Evolutionary conservation across 2,113 vertebrate genomes (phyloP).

Genomic region (Lepus europaeus): DNA sequence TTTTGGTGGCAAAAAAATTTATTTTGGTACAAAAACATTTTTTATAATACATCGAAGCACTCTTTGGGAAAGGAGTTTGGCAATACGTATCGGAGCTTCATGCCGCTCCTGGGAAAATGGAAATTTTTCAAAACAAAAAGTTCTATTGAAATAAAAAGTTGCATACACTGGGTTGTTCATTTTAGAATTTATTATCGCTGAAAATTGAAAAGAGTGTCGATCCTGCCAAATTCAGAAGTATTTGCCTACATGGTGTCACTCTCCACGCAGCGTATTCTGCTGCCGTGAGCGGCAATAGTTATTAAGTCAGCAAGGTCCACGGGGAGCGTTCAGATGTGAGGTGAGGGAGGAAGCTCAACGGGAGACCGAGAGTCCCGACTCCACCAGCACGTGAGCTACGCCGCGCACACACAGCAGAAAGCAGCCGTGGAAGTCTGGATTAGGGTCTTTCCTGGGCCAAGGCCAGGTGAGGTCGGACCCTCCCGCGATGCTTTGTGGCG

Average conservation of each 20-base stretch:
- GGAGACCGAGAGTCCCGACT: too few relatives aligned
- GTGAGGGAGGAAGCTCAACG: background rate
- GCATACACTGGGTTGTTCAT: background rate
- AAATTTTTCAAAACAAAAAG: background rate
- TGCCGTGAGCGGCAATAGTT: background rate
- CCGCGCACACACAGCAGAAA: background rate
- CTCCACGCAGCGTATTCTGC: background rate
- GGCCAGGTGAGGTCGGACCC: rapidly evolving
- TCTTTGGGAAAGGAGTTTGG: background rate
- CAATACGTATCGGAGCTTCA: background rate
- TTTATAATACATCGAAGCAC: background rate
- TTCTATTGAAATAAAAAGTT: background rate
- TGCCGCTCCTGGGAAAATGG: background rate
- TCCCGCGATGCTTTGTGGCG: background rate
- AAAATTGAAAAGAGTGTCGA: constrained; percentile 1
- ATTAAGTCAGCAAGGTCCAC: background rate
- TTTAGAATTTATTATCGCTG: background rate
- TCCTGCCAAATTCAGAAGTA: background rate
- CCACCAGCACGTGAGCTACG: background rate
- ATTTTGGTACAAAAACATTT: too few relatives aligned
- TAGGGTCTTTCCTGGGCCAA: background rate
- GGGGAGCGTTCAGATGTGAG: background rate
- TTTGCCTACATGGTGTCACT: background rate
- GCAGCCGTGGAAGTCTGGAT: background rate
- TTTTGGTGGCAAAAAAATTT: too few relatives aligned